A percentile compares a stretch with the other conserved stretches of the same genome.
Conservation (phyloP, 2,888 invertebrate species). For the Hymenopus coronatus region DNA sequence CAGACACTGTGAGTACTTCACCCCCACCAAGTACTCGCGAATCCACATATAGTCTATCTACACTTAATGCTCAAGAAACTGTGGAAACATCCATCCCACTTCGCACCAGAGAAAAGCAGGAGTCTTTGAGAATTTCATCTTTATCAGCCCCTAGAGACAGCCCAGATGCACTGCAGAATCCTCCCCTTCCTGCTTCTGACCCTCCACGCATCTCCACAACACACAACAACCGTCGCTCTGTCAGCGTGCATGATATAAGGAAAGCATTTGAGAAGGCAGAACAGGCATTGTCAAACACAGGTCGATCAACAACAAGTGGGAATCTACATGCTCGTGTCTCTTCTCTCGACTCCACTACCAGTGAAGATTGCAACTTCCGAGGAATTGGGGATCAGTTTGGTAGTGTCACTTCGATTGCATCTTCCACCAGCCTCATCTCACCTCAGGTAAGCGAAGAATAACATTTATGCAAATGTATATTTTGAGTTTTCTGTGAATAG, state of each 20-base stretch:
- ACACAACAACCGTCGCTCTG: slow-evolving; percentile 40
- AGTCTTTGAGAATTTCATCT: background rate
- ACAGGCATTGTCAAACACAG: slow-evolving; percentile 31
- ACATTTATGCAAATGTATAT: background rate
- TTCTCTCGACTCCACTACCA: slow-evolving; percentile 55
- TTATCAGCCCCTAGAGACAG: background rate
- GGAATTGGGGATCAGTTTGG: slow-evolving; percentile 52
- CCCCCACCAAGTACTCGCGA: background rate
- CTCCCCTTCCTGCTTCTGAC: background rate
- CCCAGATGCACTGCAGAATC: background rate
- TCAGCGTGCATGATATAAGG: slow-evolving; percentile 57
- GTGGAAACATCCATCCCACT: background rate
- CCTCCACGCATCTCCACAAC: background rate
- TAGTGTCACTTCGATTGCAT: slow-evolving; percentile 56
- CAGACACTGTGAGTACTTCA: background rate
- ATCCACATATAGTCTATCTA: background rate
- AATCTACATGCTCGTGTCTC: slow-evolving; percentile 50
- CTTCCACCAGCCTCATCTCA: slow-evolving; percentile 56
- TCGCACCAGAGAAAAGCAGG: background rate
- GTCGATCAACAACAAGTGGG: slow-evolving; percentile 28
- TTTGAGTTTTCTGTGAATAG: too few species aligned
- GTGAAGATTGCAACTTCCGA: slow-evolving; percentile 46
- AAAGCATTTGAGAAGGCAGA: slow-evolving; percentile 57
- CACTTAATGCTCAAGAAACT: background rate
- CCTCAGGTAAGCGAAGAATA: slow-evolving; percentile 46